Evolutionary conservation across 2,888 invertebrate species (phyloP), one percentile per base, ranked within the genome.

Genomic region (Piscicola geometra): DNA sequence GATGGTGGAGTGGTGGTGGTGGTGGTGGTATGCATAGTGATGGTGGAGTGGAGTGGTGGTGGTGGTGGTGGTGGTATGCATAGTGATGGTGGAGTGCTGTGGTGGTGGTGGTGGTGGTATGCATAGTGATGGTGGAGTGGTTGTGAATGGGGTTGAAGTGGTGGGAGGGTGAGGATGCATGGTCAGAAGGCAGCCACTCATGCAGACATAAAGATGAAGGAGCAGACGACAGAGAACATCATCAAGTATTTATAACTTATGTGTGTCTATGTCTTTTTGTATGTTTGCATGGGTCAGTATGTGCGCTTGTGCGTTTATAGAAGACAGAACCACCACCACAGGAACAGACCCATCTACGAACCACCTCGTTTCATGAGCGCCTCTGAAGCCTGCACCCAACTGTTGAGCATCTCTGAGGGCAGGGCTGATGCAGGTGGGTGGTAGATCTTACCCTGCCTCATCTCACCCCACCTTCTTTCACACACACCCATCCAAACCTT

Each of bases 131-230:
- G 30, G 71, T 32, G 28, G 28, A 18, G 30, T 64, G 12, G 21
- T 12, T 28, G 12, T 3, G 64, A 64, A 30, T 64, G 12, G 25
- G 30, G 3, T 52, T 33, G 1, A 50, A 9, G 72, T 41, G 15
- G 15, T 41, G 15, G 5, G 41, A 9, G 41, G 9, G 9, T 41
- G 5, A 41, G 9, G 15, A 41, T 41, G 41, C 41, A 9, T 33
- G n/a, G 18, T 64, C 32, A 15, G 36, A 56, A 28, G 0, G 5
- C 21, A 41, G 41, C 15, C 75, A 71, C 75, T 77, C 50, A 83
- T 87, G 82, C 88, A 90, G 98, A 99, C 87, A 98, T 99, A 77
- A 96, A 97, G 89, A 93, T 98, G 0, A 99, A 97, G 86, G 99
- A 99, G 86, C 96, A 96, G 78, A 93, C 94, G 33, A 88, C 92